Conservation (phyloP, 2,113 vertebrate species). For the Caranx ignobilis region DNA sequence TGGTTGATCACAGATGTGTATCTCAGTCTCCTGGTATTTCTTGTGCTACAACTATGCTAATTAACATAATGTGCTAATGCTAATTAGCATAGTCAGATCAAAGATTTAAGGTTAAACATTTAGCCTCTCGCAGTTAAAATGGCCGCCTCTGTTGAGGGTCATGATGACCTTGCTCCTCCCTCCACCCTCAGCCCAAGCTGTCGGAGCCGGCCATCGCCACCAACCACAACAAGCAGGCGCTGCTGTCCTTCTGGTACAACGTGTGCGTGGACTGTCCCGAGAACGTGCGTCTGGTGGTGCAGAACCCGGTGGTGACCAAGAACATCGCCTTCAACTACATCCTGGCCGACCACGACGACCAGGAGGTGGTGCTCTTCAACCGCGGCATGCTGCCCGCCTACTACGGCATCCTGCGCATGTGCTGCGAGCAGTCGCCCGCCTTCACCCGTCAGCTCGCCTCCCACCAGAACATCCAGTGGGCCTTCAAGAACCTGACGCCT, state of each 20-base stretch:
- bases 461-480: slow-evolving; percentile 99
- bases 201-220: slow-evolving; percentile 99
- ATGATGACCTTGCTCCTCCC: not conserved
- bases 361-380: slow-evolving; percentile 99
- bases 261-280: slow-evolving; percentile 97
- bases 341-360: slow-evolving; percentile 98
- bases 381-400: slow-evolving; percentile 99
- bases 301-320: slow-evolving; percentile 98
- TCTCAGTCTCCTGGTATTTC: too few relatives aligned
- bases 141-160: too few relatives aligned
- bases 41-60: too few relatives aligned
- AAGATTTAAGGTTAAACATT: too few relatives aligned
- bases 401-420: slow-evolving; percentile 98
- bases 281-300: slow-evolving; percentile 98
- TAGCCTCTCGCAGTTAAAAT: too few relatives aligned
- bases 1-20: too few relatives aligned
- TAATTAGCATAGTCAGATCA: too few relatives aligned
- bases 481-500: slow-evolving; percentile 99
- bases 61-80: too few relatives aligned
- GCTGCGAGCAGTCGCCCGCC: slow-evolving; percentile 95
- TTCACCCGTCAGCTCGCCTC: slow-evolving; percentile 97
- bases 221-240: slow-evolving; percentile 99
- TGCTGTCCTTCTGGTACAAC: slow-evolving; percentile 99
- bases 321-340: slow-evolving; percentile 99
- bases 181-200: slow-evolving; percentile 89